Evolutionary conservation across 2,888 invertebrate genomes (phyloP).

Genomic region (Nezara viridula): DNA sequence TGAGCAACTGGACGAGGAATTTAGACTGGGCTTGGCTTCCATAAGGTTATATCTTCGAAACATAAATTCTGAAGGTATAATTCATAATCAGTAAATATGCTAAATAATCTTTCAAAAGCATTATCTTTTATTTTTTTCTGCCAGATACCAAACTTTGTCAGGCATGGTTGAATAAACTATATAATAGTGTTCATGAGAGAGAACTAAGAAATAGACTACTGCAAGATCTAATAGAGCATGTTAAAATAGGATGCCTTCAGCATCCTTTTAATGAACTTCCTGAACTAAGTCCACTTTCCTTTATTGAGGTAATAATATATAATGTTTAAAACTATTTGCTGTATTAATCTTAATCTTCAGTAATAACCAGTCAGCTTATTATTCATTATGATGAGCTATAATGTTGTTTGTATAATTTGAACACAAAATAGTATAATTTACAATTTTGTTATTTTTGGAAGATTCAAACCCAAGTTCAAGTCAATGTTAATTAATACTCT

Average conservation of each 20-base stretch:
- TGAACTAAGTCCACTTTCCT: slow-evolving; percentile 20
- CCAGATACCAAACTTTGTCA: slow-evolving; percentile 50
- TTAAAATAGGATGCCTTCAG: neutral
- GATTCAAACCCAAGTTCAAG: too few species aligned
- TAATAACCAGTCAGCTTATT: too few species aligned
- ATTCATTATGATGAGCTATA: too few species aligned
- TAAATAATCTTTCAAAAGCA: neutral
- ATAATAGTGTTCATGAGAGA: slow-evolving; percentile 42
- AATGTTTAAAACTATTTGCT: neutral
- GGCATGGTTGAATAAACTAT: slow-evolving; percentile 31
- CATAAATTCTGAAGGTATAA: slow-evolving; percentile 50
- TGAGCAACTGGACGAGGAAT: slow-evolving; percentile 54
- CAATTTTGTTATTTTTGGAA: too few species aligned
- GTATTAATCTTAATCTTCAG: too few species aligned
- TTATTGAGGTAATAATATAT: slow-evolving; percentile 6
- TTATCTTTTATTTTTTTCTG: neutral
- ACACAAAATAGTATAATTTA: too few species aligned
- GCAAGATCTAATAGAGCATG: slow-evolving; percentile 26
- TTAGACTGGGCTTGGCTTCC: slow-evolving; percentile 30
- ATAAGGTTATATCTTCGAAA: slow-evolving; percentile 36
- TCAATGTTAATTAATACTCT: too few species aligned
- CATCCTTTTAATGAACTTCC: slow-evolving; percentile 45
- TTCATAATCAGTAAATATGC: neutral
- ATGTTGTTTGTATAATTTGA: too few species aligned
- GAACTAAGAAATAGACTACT: slow-evolving; percentile 45